These are phyloP conservation scores for Baccha elongata DNA, from an alignment of 2,888 invertebrate species.

Conservation along the genomic window DNA sequence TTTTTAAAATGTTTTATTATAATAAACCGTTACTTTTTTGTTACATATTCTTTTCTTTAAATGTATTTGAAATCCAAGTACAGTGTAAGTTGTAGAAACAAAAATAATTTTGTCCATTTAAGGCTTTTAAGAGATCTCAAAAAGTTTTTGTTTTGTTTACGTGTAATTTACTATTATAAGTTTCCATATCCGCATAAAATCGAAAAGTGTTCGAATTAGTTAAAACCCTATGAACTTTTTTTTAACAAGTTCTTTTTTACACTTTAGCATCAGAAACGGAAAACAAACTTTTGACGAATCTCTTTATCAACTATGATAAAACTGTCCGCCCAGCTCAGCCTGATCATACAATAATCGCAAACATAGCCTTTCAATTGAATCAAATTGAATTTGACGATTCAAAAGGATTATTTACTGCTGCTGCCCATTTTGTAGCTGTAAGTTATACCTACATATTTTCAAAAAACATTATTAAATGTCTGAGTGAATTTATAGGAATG, in stretches of 20 bases:
- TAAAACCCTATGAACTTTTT: too few species aligned
- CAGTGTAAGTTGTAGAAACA: slow-evolving; percentile 36
- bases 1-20: slow-evolving; percentile 20
- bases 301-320: slow-evolving; percentile 54
- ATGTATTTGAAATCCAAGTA: neutral
- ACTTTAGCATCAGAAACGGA: slow-evolving; percentile 28
- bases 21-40: neutral
- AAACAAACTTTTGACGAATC: slow-evolving; percentile 44
- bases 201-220: too few species aligned
- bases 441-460: slow-evolving; percentile 8
- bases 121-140: too few species aligned
- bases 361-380: slow-evolving; percentile 46
- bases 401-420: slow-evolving; percentile 43
- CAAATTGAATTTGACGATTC: slow-evolving; percentile 62
- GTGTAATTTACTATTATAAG: too few species aligned
- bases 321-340: slow-evolving; percentile 33
- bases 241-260: neutral
- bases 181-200: too few species aligned
- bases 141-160: too few species aligned
- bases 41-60: slow-evolving; percentile 5
- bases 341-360: slow-evolving; percentile 21
- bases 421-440: slow-evolving; percentile 51
- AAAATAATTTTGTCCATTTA: too few species aligned
- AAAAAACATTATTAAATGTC: neutral
- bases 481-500: slow-evolving; percentile 87